Conservation (phyloP, 2,888 invertebrate genomes). For the Philereme vetulata region DNA sequence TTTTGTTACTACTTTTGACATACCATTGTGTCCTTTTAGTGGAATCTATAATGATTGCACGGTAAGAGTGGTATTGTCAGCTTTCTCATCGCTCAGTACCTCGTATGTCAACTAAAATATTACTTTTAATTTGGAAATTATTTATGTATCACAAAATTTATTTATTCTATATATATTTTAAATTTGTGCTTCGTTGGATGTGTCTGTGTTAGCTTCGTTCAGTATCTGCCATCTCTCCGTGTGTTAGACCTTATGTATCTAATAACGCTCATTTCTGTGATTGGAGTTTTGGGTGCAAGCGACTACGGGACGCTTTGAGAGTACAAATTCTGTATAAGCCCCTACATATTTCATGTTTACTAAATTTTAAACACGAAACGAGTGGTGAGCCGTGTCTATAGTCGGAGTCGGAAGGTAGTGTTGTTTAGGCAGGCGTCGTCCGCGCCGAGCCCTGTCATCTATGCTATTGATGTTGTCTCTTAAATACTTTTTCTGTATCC, state of each 20-base stretch:
- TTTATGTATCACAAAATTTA: slow-evolving; percentile 65
- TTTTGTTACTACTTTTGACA: slow-evolving; percentile 6
- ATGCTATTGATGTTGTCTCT: slow-evolving; percentile 81
- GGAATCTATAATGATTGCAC: slow-evolving; percentile 8
- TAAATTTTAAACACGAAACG: slow-evolving; percentile 64
- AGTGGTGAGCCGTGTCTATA: slow-evolving; percentile 50
- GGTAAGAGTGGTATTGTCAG: slow-evolving; percentile 44
- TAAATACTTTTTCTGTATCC: slow-evolving; percentile 69
- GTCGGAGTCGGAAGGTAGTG: slow-evolving; percentile 47
- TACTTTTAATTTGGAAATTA: slow-evolving; percentile 63
- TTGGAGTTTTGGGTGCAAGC: slow-evolving; percentile 49
- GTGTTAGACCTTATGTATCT: slow-evolving; percentile 37
- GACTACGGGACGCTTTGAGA: slow-evolving; percentile 81
- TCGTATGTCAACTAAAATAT: slow-evolving; percentile 59
- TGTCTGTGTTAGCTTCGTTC: slow-evolving; percentile 71
- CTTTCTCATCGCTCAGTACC: slow-evolving; percentile 51
- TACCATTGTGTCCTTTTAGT: slow-evolving; percentile 1
- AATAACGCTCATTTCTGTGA: slow-evolving; percentile 38
- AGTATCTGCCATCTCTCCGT: slow-evolving; percentile 44
- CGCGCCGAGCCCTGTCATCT: slow-evolving; percentile 54
- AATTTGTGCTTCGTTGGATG: slow-evolving; percentile 42
- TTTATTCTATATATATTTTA: slow-evolving; percentile 47
- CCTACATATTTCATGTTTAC: slow-evolving; percentile 77
- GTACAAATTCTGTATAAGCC: slow-evolving; percentile 90
- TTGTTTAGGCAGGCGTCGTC: slow-evolving; percentile 60